A percentile compares a stretch with the other conserved stretches of the same genome.
These are phyloP conservation scores for Tuberolachnus salignus DNA, from an alignment of 2,888 invertebrate genomes.

Conservation along the genomic window DNA sequence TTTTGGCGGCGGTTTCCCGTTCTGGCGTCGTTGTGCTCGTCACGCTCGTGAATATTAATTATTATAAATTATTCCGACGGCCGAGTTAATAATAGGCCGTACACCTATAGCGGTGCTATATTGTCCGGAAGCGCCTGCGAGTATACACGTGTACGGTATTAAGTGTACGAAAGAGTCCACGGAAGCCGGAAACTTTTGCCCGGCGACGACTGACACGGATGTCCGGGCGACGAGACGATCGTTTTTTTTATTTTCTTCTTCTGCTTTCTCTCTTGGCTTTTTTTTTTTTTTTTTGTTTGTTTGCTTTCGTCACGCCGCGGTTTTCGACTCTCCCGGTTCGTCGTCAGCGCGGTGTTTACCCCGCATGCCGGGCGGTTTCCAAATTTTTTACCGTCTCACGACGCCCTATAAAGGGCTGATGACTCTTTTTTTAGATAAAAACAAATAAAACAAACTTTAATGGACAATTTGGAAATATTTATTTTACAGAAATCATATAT, in stretches of 20 bases:
- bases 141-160: too few species aligned
- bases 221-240: conserved; percentile 35
- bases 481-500: too few species aligned
- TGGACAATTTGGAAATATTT: too few species aligned
- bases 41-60: background rate
- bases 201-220: conserved; percentile 34
- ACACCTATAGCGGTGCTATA: too few species aligned
- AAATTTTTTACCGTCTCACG: too few species aligned
- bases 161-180: conserved; percentile 18
- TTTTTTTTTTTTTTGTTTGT: too few species aligned
- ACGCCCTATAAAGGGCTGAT: background rate
- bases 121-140: too few species aligned
- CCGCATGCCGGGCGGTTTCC: too few species aligned
- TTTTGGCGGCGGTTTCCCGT: conserved; percentile 15
- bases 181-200: conserved; percentile 33
- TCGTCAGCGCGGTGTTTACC: background rate
- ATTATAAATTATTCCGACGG: background rate
- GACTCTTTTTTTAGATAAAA: too few species aligned
- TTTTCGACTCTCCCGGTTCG: background rate
- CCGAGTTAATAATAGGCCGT: conserved; percentile 46
- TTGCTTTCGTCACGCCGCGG: background rate
- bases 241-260: background rate
- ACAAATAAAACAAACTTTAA: too few species aligned
- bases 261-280: background rate
- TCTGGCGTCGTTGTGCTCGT: background rate